Percentiles rank a stretch among this genome's conserved stretches.
These are phyloP conservation scores for Panagrolaimus sp. DNA, from an alignment of 1,140 invertebrate species.

Conservation along the genomic window DNA sequence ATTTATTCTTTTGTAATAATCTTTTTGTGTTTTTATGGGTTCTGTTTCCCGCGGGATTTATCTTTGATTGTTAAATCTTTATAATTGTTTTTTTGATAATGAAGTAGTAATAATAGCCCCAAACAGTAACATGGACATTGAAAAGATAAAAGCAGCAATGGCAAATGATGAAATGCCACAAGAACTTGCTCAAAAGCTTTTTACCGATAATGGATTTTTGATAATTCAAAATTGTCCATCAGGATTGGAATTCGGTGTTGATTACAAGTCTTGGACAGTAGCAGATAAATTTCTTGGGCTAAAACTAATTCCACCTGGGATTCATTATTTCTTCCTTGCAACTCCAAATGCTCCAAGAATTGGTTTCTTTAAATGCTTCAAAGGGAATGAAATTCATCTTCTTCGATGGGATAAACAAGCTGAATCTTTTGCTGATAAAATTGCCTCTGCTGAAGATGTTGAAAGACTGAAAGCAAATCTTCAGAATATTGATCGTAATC, in stretches of 20 bases:
- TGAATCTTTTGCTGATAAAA: constrained; percentile 58
- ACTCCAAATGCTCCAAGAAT: constrained; percentile 67
- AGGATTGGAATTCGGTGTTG: constrained; percentile 90
- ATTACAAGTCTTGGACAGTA: constrained; percentile 86
- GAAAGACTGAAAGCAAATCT: constrained; percentile 69
- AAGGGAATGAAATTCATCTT: constrained; percentile 74
- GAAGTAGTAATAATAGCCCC: not conserved
- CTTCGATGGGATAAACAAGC: constrained; percentile 72
- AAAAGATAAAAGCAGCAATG: not conserved
- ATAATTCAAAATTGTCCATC: constrained; percentile 73
- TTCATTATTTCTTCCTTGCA: constrained; percentile 89
- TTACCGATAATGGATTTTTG: constrained; percentile 76
- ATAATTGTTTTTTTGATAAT: too few relatives aligned
- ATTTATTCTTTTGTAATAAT: not conserved
- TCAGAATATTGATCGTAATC: constrained; percentile 71
- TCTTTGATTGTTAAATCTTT: too few relatives aligned
- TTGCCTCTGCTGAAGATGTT: constrained; percentile 65
- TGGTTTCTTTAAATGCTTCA: constrained; percentile 84
- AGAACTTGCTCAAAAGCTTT: constrained; percentile 71
- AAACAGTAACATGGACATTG: not conserved
- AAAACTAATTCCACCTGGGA: constrained; percentile 95
- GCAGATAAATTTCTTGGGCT: constrained; percentile 85
- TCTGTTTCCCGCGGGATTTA: too few relatives aligned
- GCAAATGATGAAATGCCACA: constrained; percentile 69
- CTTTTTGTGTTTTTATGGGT: not conserved